Percentiles rank a stretch among this genome's conserved stretches.
These are phyloP conservation scores for Drosophila yooni DNA, from an alignment of 2,888 invertebrate genomes.

Conservation along the genomic window DNA sequence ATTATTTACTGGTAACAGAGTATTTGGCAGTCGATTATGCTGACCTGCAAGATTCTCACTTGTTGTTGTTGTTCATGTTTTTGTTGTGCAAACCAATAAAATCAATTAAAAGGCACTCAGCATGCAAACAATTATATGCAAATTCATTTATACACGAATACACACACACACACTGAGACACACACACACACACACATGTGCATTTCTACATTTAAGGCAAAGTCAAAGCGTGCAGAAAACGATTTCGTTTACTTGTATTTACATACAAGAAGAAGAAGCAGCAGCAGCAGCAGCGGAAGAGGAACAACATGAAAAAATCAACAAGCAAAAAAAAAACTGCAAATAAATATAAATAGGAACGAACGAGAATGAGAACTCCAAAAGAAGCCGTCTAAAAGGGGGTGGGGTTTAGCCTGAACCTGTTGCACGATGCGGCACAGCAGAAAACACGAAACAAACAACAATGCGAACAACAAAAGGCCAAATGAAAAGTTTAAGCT, in stretches of 20 bases:
- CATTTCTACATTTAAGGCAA: conserved; percentile 37
- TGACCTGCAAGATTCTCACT: neutral
- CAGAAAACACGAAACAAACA: conserved; percentile 57
- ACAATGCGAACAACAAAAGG: conserved; percentile 46
- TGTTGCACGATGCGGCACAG: conserved; percentile 67
- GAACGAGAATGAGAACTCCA: conserved; percentile 12
- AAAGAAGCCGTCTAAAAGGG: conserved; percentile 32
- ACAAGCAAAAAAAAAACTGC: conserved; percentile 42
- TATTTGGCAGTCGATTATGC: neutral
- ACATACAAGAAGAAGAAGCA: conserved; percentile 54
- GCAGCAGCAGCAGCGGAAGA: neutral
- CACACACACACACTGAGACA: conserved; percentile 31
- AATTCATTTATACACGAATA: conserved; percentile 65
- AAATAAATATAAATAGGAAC: conserved; percentile 59
- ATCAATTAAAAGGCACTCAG: conserved; percentile 80
- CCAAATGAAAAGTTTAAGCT: conserved; percentile 54
- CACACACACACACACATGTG: neutral
- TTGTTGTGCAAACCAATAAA: conserved; percentile 71
- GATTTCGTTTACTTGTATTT: conserved; percentile 60
- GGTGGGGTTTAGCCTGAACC: conserved; percentile 47
- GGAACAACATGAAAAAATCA: conserved; percentile 15
- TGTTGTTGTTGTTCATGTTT: conserved; percentile 32
- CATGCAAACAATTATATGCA: conserved; percentile 82
- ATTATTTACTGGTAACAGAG: neutral
- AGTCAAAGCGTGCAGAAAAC: conserved; percentile 72